A percentile compares a stretch with the other conserved stretches of the same genome.
These are phyloP conservation scores for Vandiemenella viatica DNA, from an alignment of 2,888 invertebrate genomes.

Conservation along the genomic window DNA sequence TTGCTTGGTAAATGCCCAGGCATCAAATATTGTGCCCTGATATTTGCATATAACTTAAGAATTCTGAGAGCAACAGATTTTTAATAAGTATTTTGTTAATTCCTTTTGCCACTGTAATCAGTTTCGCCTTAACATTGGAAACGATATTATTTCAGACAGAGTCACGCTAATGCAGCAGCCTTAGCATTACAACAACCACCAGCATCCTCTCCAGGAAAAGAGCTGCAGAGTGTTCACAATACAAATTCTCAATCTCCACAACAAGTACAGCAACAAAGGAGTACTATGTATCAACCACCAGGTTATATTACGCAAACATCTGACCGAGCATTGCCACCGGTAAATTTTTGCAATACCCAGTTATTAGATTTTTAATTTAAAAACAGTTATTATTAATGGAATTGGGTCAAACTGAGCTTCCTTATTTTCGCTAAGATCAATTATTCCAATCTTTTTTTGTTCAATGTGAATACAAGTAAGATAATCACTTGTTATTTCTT, in stretches of 20 bases:
- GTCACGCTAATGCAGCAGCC: slow-evolving; percentile 19
- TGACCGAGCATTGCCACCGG: slow-evolving; percentile 3
- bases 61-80: too few species aligned
- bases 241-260: slow-evolving; percentile 26
- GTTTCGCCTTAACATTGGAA: too few species aligned
- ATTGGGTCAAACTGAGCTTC: too few species aligned
- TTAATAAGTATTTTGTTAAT: too few species aligned
- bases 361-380: neutral
- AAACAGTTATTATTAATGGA: neutral
- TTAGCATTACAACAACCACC: slow-evolving; percentile 1
- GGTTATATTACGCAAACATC: slow-evolving; percentile 21
- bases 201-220: slow-evolving; percentile 1
- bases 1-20: too few species aligned
- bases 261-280: slow-evolving; percentile 27
- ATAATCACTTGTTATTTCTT: too few species aligned
- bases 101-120: too few species aligned
- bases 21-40: too few species aligned
- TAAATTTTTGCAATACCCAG: neutral
- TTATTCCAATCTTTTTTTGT: too few species aligned
- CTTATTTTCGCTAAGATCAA: too few species aligned
- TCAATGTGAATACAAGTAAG: too few species aligned
- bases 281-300: slow-evolving; percentile 24
- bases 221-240: slow-evolving; percentile 6
- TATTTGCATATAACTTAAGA: too few species aligned
- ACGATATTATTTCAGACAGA: slow-evolving; percentile 24